Evolutionary conservation across 2,113 vertebrate genomes (phyloP).

Genomic region (Orientallactaga bullata): DNA sequence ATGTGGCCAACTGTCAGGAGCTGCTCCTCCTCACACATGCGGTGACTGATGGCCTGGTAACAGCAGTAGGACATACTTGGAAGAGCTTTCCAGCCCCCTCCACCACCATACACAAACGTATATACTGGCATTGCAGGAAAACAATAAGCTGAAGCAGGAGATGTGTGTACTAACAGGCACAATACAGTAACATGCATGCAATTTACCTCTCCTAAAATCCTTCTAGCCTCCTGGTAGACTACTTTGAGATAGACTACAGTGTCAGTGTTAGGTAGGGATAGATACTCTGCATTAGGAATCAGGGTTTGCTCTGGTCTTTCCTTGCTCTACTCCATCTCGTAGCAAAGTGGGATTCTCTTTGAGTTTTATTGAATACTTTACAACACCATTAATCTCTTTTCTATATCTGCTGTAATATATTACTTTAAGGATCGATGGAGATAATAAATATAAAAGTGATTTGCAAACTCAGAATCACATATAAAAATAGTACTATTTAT

Average conservation of each 20-base stretch:
- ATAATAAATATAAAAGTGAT: neutral
- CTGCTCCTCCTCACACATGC: too few relatives aligned
- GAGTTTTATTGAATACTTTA: neutral
- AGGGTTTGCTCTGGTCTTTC: neutral
- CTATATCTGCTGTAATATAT: neutral
- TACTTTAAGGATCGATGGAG: slow-evolving; percentile 25
- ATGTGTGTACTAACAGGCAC: too few relatives aligned
- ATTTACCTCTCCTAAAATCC: neutral
- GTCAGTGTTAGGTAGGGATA: neutral
- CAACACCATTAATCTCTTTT: neutral
- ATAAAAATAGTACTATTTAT: neutral
- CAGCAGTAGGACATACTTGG: too few relatives aligned
- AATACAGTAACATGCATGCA: too few relatives aligned
- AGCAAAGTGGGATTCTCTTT: neutral
- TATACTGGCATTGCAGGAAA: too few relatives aligned
- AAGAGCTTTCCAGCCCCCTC: too few relatives aligned
- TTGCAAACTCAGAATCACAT: slow-evolving; percentile 22
- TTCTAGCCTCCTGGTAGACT: neutral
- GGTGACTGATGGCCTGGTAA: too few relatives aligned
- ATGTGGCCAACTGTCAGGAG: too few relatives aligned
- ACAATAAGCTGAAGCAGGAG: too few relatives aligned
- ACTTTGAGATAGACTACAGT: neutral
- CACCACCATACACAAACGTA: too few relatives aligned
- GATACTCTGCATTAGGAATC: neutral
- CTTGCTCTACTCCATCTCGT: neutral